Base-by-base conservation (phyloP, 2,888 invertebrate species). In the Perizoma affinitatum region DNA sequence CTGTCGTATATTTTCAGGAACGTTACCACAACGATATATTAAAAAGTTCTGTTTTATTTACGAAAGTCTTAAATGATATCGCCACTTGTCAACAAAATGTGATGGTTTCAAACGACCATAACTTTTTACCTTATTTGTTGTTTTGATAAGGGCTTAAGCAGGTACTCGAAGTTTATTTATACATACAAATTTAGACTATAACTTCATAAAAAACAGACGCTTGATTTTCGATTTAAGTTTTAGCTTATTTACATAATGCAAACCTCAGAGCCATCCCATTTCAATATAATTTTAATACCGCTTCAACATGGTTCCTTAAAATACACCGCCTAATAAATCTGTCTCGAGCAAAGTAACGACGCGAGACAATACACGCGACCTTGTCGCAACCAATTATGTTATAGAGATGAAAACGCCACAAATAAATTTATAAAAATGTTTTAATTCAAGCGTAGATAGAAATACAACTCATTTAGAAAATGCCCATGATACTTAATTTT, bases 361-460 rank as follows among this genome's bases (percentile, higher is more conserved):
- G 66, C 78, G 73, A 47, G 59, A 73, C 68, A 65, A 64, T 61
- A 58, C 63, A 52, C 38, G 63, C 58, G 69, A 68, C 74, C 67
- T 76, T 77, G 75, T 67, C 70, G 63, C 68, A 65, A 64, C 72
- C 78, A 77, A 80, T 83, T 79, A 77, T 71, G 70, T 71, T 65
- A 69, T 64, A 68, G 65, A 69, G 68, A 78, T 76, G 73, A 78
- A 77, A 77, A 74, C 67, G 55, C 63, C 61, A 60, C 64, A 65
- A 72, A 70, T 70, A 68, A 49, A 56, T 46, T 10, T 35, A 52
- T 48, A 53, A 52, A 38, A n/a, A 36, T 3, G 8, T 35, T 5
- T 6, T 6, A 22, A 11, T 57, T 4, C 8, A 11, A 44, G 44
- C 5, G 33, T 11, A n/a, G n/a, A 8, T 50, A 51, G 57, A 57